Evolutionary conservation across 2,113 vertebrate genomes (phyloP).

Genomic region (Phaetusa simplex): DNA sequence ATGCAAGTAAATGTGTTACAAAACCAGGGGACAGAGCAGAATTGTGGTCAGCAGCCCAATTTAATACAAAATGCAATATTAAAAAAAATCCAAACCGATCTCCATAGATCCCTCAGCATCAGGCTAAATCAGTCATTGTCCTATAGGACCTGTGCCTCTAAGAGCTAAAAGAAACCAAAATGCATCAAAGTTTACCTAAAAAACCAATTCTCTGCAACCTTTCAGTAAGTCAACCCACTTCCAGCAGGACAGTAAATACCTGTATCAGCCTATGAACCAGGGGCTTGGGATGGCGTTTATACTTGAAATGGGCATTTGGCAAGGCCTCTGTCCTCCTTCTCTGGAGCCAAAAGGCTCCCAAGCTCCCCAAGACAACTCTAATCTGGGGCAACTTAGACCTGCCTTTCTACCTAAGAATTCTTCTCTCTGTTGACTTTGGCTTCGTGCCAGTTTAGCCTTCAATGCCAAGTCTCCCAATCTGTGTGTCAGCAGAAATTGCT

Average conservation of each 20-base stretch:
- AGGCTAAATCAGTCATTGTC: neutral
- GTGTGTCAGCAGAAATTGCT: constrained; percentile 15
- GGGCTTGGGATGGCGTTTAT: neutral
- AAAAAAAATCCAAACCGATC: neutral
- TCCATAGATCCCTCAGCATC: neutral
- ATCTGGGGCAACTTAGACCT: neutral
- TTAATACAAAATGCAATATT: neutral
- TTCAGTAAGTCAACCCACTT: neutral
- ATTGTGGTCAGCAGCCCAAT: neutral
- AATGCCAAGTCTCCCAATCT: neutral
- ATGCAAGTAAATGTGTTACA: neutral
- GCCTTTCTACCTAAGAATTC: constrained; percentile 5
- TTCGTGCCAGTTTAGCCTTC: neutral
- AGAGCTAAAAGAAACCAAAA: neutral
- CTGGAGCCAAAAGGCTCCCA: constrained; percentile 21
- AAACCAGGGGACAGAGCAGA: neutral
- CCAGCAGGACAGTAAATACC: neutral
- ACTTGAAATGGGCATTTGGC: neutral
- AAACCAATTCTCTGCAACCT: neutral
- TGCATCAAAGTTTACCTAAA: neutral
- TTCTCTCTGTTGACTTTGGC: neutral
- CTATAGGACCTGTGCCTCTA: neutral
- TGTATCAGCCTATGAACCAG: neutral
- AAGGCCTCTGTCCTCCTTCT: neutral
- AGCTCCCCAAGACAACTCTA: neutral